Conservation (phyloP, 2,113 vertebrate genomes). For the Trematomus loennbergii region DNA sequence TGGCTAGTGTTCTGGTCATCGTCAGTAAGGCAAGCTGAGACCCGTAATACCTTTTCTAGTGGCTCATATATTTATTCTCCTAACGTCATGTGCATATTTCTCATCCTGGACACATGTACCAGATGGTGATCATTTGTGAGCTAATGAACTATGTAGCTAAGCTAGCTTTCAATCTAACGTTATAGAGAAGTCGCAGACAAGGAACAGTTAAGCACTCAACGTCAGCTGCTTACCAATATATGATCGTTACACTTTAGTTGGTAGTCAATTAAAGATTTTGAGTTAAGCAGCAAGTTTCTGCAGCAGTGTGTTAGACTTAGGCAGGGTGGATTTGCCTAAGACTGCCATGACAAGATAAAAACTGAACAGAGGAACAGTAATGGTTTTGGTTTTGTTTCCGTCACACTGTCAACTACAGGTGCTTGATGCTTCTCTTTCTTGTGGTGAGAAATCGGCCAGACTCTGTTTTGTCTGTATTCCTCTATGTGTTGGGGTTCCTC, state of each 20-base stretch:
- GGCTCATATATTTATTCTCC: background rate
- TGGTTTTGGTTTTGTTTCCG: background rate
- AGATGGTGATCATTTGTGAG: background rate
- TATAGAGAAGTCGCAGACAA: background rate
- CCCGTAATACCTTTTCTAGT: background rate
- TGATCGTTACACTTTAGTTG: background rate
- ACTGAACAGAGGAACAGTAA: background rate
- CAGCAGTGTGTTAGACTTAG: constrained; percentile 2
- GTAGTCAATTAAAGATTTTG: background rate
- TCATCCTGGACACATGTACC: background rate
- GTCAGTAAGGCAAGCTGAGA: constrained; percentile 6
- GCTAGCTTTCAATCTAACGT: constrained; percentile 12
- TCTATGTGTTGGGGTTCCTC: background rate
- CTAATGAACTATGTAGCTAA: constrained; percentile 18
- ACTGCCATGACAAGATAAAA: constrained; percentile 10
- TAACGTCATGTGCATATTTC: background rate
- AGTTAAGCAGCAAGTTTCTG: background rate
- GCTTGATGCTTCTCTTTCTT: background rate
- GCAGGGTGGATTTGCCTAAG: background rate
- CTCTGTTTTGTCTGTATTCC: background rate
- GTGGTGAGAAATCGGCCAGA: background rate
- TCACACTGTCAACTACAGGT: background rate
- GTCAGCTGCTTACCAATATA: background rate
- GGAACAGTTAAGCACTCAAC: background rate
- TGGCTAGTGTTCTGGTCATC: constrained; percentile 38